A percentile compares a stretch with the other conserved stretches of the same genome.
phyloP scores from a whole-genome alignment of 2,888 invertebrate genomes.

The Atrina japonica region DNA sequence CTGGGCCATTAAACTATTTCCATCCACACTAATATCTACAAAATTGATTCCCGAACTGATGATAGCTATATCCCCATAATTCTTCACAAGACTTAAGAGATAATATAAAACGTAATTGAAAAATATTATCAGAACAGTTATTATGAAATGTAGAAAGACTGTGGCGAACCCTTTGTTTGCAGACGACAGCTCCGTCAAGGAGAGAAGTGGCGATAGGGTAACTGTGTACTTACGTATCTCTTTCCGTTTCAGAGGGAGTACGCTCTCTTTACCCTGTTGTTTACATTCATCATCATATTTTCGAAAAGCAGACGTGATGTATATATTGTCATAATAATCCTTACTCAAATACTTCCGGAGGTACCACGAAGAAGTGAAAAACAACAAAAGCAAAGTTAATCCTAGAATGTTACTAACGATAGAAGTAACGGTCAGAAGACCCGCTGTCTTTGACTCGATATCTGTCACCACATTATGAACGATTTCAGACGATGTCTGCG shows the following conservation, averaged over 20 bases:
- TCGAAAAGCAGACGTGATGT: conserved; percentile 65
- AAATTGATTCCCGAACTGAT: conserved; percentile 46
- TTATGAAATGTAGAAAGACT: conserved; percentile 60
- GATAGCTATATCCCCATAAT: conserved; percentile 58
- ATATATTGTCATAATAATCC: conserved; percentile 72
- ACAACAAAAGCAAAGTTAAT: conserved; percentile 49
- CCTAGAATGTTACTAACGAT: conserved; percentile 46
- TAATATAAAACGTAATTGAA: conserved; percentile 72
- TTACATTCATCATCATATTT: conserved; percentile 58
- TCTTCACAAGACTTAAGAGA: conserved; percentile 60
- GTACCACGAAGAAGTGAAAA: conserved; percentile 55
- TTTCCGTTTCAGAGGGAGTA: conserved; percentile 68
- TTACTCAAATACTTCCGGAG: conserved; percentile 62
- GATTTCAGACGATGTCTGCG: conserved; percentile 45
- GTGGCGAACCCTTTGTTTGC: conserved; percentile 60
- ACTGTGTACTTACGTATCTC: conserved; percentile 67
- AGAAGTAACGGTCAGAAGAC: conserved; percentile 28
- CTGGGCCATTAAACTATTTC: conserved; percentile 51
- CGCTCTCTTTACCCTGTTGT: conserved; percentile 43
- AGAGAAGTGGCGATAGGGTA: conserved; percentile 54
- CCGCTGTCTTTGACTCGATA: conserved; percentile 37
- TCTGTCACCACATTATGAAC: conserved; percentile 49
- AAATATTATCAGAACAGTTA: conserved; percentile 52
- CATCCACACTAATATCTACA: conserved; percentile 45
- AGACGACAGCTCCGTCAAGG: conserved; percentile 54